Evolutionary conservation across 2,888 invertebrate genomes (phyloP).

Genomic region (Ommatoiulus sabulosus): DNA sequence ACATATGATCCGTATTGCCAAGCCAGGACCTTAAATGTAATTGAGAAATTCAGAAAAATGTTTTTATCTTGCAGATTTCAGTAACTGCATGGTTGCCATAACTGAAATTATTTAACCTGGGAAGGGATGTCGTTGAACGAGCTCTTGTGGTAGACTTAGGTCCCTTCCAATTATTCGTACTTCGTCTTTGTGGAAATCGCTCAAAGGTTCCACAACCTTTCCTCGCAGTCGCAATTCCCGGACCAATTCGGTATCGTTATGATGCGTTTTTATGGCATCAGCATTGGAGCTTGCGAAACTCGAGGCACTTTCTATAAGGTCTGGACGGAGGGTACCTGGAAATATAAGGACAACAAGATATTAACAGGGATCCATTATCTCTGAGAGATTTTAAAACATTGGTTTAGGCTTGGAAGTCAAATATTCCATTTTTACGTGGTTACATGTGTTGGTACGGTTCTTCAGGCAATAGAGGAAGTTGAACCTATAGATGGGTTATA

Average conservation of each 20-base stretch:
- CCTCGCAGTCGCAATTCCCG: slow-evolving; percentile 79
- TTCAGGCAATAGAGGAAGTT: too few species aligned
- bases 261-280: slow-evolving; percentile 98
- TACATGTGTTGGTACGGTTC: too few species aligned
- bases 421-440: too few species aligned
- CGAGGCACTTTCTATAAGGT: slow-evolving; percentile 98
- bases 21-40: slow-evolving; percentile 79
- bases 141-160: slow-evolving; percentile 84
- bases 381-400: background rate
- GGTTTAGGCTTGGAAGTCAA: too few species aligned
- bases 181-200: slow-evolving; percentile 99
- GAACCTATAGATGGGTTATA: too few species aligned
- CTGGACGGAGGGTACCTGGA: slow-evolving; percentile 89
- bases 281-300: slow-evolving; percentile 84
- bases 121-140: slow-evolving; percentile 97
- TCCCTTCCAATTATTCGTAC: slow-evolving; percentile 88
- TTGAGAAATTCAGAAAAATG: background rate
- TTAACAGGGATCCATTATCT: too few species aligned
- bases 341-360: background rate
- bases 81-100: too few species aligned
- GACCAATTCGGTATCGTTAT: slow-evolving; percentile 97
- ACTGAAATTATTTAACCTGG: slow-evolving; percentile 75
- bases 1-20: slow-evolving; percentile 96
- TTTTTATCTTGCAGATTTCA: background rate
- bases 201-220: slow-evolving; percentile 95